Percentiles rank a stretch among this genome's conserved stretches.
phyloP scores from a whole-genome alignment of 2,113 vertebrate species.

The Spizaetus ornatus region DNA sequence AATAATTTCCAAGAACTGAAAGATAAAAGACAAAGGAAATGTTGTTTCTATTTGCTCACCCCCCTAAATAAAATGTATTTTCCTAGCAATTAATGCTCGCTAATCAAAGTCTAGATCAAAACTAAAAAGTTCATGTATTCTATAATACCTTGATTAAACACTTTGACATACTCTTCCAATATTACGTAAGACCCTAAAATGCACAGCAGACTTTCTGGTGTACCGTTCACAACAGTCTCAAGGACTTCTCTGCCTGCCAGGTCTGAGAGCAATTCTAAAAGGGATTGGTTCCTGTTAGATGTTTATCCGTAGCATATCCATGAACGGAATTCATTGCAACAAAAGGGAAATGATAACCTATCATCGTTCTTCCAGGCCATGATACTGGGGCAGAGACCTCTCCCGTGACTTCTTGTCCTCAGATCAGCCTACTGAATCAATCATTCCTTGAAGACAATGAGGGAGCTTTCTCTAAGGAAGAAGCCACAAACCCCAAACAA shows the following conservation, averaged over 20 bases:
- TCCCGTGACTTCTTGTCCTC: constrained; percentile 17
- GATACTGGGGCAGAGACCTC: constrained; percentile 34
- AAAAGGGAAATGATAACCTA: constrained; percentile 47
- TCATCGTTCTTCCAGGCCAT: constrained; percentile 28
- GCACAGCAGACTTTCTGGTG: background rate
- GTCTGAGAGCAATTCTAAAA: constrained; percentile 23
- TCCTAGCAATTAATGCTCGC: background rate
- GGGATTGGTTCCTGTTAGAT: constrained; percentile 40
- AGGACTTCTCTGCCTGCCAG: background rate
- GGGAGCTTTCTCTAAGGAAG: constrained; percentile 53
- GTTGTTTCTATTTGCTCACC: background rate
- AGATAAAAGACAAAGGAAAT: background rate
- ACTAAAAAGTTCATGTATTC: background rate
- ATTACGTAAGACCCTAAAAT: background rate
- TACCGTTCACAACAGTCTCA: background rate
- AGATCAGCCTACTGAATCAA: constrained; percentile 22
- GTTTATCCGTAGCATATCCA: constrained; percentile 4
- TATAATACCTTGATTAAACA: background rate
- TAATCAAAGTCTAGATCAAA: background rate
- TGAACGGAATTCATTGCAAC: constrained; percentile 10
- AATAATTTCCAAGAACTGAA: background rate
- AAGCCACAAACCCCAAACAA: constrained; percentile 27
- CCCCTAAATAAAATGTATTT: background rate
- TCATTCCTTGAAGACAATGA: constrained; percentile 48
- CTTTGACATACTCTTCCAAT: background rate